A percentile compares a stretch with the other conserved stretches of the same genome.
Conservation (phyloP, 2,113 vertebrate genomes). For the Gobius niger region DNA sequence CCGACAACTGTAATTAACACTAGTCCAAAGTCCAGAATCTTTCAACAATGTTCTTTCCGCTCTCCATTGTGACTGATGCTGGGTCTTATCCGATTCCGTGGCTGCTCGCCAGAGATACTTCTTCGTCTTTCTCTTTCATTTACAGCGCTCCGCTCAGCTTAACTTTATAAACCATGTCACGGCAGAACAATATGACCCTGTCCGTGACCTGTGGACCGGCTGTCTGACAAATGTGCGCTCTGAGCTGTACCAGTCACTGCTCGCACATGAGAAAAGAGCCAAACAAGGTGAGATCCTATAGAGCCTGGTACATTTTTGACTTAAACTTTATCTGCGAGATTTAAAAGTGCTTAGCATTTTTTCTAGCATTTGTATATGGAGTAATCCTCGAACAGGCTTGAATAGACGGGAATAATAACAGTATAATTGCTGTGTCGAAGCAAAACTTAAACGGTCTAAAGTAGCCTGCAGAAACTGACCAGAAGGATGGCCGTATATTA, state of each 20-base stretch:
- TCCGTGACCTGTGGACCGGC: conserved; percentile 20
- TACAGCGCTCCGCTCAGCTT: conserved; percentile 7
- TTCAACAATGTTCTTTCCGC: neutral
- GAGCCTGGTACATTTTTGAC: neutral
- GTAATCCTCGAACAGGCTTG: neutral
- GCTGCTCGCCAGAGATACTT: conserved; percentile 27
- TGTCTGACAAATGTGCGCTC: conserved; percentile 13
- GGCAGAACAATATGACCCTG: conserved; percentile 30
- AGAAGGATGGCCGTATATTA: neutral
- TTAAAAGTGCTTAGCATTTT: conserved; percentile 7
- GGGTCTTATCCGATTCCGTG: conserved; percentile 16
- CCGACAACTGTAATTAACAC: neutral
- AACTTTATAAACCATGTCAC: conserved; percentile 35
- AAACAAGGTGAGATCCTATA: conserved; percentile 21
- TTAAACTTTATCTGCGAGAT: neutral
- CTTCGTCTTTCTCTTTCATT: conserved; percentile 23
- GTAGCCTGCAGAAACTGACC: neutral
- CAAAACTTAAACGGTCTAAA: neutral
- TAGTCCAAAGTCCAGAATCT: conserved; percentile 2
- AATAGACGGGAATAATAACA: no score
- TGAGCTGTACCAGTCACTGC: conserved; percentile 26
- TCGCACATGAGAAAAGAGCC: conserved; percentile 21
- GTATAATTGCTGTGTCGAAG: no score
- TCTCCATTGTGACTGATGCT: neutral
- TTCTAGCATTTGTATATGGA: conserved; percentile 28